phyloP scores from a whole-genome alignment of 2,888 invertebrate species.

The Electrophaes corylata region DNA sequence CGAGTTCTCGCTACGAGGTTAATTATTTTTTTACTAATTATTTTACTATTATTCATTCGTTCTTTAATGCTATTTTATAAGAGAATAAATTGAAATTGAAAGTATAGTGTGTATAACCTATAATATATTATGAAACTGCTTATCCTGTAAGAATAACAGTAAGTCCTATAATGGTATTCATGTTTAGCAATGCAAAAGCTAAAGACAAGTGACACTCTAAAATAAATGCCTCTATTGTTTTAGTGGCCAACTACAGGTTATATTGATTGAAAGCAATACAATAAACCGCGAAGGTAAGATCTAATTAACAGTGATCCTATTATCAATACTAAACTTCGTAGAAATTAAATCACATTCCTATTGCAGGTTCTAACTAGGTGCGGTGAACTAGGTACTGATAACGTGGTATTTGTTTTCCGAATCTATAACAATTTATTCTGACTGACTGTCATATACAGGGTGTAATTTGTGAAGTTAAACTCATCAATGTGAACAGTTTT shows the following conservation, averaged over 20 bases:
- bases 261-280: slow-evolving; percentile 18
- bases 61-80: too few species aligned
- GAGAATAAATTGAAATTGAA: too few species aligned
- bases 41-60: too few species aligned
- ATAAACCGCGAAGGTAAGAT: slow-evolving; percentile 8
- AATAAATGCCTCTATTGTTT: slow-evolving; percentile 19
- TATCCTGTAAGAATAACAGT: not conserved
- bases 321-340: slow-evolving; percentile 1
- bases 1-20: too few species aligned
- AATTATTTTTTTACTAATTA: too few species aligned
- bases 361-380: not conserved
- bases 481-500: too few species aligned
- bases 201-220: slow-evolving; percentile 18
- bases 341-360: not conserved
- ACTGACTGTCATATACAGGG: too few species aligned
- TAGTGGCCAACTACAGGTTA: slow-evolving; percentile 7
- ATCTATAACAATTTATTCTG: not conserved
- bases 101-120: not conserved
- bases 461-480: too few species aligned
- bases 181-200: slow-evolving; percentile 13
- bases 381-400: not conserved
- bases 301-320: slow-evolving; percentile 14
- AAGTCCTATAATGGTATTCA: slow-evolving; percentile 11
- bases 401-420: not conserved
- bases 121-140: not conserved